These are phyloP conservation scores for Limnephilus auricula DNA, from an alignment of 2,888 invertebrate genomes.

Conservation along the genomic window DNA sequence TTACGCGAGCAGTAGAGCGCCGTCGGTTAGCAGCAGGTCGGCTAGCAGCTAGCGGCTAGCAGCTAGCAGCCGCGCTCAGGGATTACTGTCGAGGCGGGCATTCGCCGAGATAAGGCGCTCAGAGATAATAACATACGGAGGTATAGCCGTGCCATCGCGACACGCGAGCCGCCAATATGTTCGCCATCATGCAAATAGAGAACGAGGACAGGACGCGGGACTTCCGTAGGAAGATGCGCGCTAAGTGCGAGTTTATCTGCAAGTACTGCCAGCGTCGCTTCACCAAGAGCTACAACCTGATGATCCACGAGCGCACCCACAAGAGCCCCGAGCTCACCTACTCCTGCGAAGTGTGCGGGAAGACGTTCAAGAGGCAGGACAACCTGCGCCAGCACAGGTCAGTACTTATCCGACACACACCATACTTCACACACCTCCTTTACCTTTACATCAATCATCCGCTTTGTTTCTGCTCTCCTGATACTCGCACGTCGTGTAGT, in stretches of 20 bases:
- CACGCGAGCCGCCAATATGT: constrained; percentile 83
- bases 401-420: constrained; percentile 68
- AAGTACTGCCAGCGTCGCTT: constrained; percentile 98
- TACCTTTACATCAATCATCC: neutral
- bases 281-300: constrained; percentile 98
- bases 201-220: constrained; percentile 90
- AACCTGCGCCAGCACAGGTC: constrained; percentile 96
- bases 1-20: constrained; percentile 4
- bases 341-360: constrained; percentile 98
- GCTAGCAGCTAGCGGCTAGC: neutral
- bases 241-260: constrained; percentile 99
- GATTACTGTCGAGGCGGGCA: constrained; percentile 39
- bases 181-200: constrained; percentile 94
- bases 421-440: constrained; percentile 9
- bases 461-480: constrained; percentile 42
- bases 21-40: neutral
- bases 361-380: constrained; percentile 98
- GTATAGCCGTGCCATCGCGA: constrained; percentile 72
- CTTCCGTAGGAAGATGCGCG: constrained; percentile 92
- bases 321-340: constrained; percentile 97
- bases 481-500: neutral
- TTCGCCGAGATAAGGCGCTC: constrained; percentile 55
- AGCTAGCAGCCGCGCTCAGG: constrained; percentile 60
- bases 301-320: constrained; percentile 99
- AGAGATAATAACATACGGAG: constrained; percentile 66